phyloP scores from a whole-genome alignment of 2,113 vertebrate genomes.

The Hiodon alosoides region DNA sequence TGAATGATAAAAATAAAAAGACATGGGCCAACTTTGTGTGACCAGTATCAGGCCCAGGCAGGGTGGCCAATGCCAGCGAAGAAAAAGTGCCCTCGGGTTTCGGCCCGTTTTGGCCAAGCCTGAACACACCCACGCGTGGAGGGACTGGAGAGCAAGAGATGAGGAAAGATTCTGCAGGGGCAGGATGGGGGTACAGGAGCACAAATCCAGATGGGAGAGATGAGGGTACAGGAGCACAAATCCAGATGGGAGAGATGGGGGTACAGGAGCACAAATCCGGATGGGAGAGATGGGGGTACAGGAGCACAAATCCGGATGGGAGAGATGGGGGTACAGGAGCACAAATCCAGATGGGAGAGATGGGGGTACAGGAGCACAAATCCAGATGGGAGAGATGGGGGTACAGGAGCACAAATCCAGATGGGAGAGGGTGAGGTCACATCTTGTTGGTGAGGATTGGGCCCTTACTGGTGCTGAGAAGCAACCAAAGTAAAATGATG shows the following conservation, averaged over 20 bases:
- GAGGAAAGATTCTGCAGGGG: not conserved
- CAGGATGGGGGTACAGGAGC: not conserved
- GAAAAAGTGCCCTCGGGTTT: too few species aligned
- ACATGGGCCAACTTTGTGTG: not conserved
- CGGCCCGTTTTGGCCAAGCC: too few species aligned
- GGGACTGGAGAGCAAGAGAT: too few species aligned
- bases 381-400: too few species aligned
- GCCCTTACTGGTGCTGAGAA: slow-evolving; percentile 61
- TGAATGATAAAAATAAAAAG: too few species aligned
- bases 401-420: slow-evolving; percentile 1
- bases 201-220: slow-evolving; percentile 1
- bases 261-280: slow-evolving; percentile 1
- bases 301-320: slow-evolving; percentile 1
- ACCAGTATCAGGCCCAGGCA: too few species aligned
- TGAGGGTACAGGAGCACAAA: slow-evolving; percentile 6
- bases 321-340: not conserved
- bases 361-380: too few species aligned
- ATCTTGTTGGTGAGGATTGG: slow-evolving; percentile 73
- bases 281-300: slow-evolving; percentile 13
- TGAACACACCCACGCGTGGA: too few species aligned
- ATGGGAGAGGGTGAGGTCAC: not conserved
- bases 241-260: slow-evolving; percentile 4
- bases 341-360: too few species aligned
- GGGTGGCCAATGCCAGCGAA: too few species aligned
- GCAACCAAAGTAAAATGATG: slow-evolving; percentile 85